phyloP scores from a whole-genome alignment of 2,113 vertebrate genomes.

The Gulo gulo region DNA sequence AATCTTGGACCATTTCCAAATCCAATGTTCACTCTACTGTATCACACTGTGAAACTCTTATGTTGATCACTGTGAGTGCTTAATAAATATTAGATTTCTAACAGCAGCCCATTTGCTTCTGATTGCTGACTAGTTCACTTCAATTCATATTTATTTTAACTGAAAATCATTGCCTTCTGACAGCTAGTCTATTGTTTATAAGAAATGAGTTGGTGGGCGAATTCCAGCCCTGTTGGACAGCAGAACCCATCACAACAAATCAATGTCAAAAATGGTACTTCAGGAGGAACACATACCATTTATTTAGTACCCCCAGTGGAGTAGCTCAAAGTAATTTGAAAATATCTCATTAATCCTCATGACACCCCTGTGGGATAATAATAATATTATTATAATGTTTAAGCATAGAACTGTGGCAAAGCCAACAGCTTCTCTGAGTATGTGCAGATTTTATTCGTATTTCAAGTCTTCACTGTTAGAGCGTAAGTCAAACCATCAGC shows the following conservation, averaged over 20 bases:
- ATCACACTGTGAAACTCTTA: slow-evolving; percentile 65
- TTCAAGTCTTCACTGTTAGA: not conserved
- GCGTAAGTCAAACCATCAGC: not conserved
- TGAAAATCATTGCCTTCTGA: slow-evolving; percentile 59
- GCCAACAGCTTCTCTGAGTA: slow-evolving; percentile 37
- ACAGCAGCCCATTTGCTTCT: slow-evolving; percentile 59
- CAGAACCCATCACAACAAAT: slow-evolving; percentile 67
- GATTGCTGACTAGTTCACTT: slow-evolving; percentile 61
- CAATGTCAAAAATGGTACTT: slow-evolving; percentile 63
- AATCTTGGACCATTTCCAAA: slow-evolving; percentile 52
- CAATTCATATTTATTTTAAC: slow-evolving; percentile 66
- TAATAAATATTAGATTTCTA: slow-evolving; percentile 67
- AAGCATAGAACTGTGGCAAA: slow-evolving; percentile 49
- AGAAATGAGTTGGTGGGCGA: slow-evolving; percentile 65
- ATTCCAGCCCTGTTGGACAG: slow-evolving; percentile 63
- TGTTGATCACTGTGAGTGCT: slow-evolving; percentile 51
- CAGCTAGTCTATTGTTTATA: not conserved
- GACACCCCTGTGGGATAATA: slow-evolving; percentile 76
- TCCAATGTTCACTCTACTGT: not conserved
- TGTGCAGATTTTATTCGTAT: not conserved
- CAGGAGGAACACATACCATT: slow-evolving; percentile 53
- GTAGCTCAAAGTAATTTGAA: slow-evolving; percentile 68
- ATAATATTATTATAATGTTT: slow-evolving; percentile 68
- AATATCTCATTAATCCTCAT: slow-evolving; percentile 71
- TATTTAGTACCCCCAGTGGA: slow-evolving; percentile 64